A percentile compares a stretch with the other conserved stretches of the same genome.
phyloP scores from a whole-genome alignment of 1,140 invertebrate genomes.

The Lepidotrigona ventralis region DNA sequence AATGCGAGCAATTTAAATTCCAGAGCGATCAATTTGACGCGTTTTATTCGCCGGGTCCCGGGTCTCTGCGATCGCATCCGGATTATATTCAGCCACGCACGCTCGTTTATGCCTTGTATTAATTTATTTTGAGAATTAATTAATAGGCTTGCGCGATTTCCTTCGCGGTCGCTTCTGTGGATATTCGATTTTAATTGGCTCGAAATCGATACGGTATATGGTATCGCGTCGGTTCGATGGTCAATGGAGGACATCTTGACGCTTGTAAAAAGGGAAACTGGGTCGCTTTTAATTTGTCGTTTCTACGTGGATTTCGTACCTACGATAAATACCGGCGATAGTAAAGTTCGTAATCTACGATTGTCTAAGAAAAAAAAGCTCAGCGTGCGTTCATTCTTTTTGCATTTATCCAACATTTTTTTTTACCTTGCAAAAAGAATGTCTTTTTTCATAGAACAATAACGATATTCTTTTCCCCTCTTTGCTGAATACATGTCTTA shows the following conservation, averaged over 20 bases:
- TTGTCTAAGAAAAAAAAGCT: not conserved
- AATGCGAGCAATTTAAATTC: conserved; percentile 49
- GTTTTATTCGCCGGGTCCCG: conserved; percentile 31
- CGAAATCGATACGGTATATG: not conserved
- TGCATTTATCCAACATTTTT: not conserved
- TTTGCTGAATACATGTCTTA: not conserved
- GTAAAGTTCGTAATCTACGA: not conserved
- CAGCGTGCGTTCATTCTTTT: not conserved
- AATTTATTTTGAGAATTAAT: conserved; percentile 48
- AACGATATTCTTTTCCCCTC: not conserved
- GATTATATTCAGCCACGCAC: conserved; percentile 31
- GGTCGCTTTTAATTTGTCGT: not conserved
- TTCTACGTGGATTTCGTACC: not conserved
- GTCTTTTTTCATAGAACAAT: not conserved
- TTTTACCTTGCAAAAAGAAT: too few species aligned
- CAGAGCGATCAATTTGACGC: conserved; percentile 38
- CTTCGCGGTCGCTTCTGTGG: not conserved
- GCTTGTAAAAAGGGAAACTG: not conserved
- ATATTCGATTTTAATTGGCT: conserved; percentile 18
- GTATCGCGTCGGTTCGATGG: not conserved
- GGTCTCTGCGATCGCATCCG: conserved; percentile 5
- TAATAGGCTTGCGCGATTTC: conserved; percentile 34
- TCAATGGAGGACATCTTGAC: not conserved
- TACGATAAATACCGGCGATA: too few species aligned
- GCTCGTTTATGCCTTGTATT: conserved; percentile 38